Conservation (phyloP, 2,888 invertebrate species). For the Cheilosia pagana region DNA sequence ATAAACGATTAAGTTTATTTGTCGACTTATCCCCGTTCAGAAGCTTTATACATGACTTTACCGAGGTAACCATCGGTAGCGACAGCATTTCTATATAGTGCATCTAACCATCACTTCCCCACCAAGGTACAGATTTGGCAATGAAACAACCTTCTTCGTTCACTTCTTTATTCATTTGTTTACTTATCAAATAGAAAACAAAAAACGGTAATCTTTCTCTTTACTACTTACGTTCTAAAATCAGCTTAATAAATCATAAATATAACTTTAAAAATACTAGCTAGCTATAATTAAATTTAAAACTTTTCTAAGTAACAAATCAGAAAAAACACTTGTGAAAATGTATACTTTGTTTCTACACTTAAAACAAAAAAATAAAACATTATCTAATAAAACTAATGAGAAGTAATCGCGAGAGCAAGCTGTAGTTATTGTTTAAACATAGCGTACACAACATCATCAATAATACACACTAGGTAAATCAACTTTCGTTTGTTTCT, state of each 20-base stretch:
- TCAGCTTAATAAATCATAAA: constrained; percentile 56
- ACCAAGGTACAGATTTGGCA: too few relatives aligned
- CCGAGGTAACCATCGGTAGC: too few relatives aligned
- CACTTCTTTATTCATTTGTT: constrained; percentile 51
- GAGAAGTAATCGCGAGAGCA: constrained; percentile 58
- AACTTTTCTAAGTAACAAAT: constrained; percentile 58
- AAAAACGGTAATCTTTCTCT: constrained; percentile 39
- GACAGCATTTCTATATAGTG: too few relatives aligned
- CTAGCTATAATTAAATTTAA: constrained; percentile 12
- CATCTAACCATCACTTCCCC: too few relatives aligned
- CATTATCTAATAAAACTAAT: constrained; percentile 67
- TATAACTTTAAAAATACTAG: constrained; percentile 52
- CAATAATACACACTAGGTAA: constrained; percentile 57
- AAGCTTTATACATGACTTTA: too few relatives aligned
- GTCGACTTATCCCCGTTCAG: too few relatives aligned
- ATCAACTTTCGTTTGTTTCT: constrained; percentile 15
- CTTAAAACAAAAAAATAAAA: constrained; percentile 39
- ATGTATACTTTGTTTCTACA: constrained; percentile 48
- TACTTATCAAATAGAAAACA: constrained; percentile 44
- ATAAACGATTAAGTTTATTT: too few relatives aligned
- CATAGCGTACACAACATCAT: constrained; percentile 27
- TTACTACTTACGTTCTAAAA: constrained; percentile 63
- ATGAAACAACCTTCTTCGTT: constrained; percentile 5
- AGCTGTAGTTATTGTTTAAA: constrained; percentile 35
- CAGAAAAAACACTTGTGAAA: constrained; percentile 61